Conservation (phyloP, 2,888 invertebrate species). For the Tipula vernalis region DNA sequence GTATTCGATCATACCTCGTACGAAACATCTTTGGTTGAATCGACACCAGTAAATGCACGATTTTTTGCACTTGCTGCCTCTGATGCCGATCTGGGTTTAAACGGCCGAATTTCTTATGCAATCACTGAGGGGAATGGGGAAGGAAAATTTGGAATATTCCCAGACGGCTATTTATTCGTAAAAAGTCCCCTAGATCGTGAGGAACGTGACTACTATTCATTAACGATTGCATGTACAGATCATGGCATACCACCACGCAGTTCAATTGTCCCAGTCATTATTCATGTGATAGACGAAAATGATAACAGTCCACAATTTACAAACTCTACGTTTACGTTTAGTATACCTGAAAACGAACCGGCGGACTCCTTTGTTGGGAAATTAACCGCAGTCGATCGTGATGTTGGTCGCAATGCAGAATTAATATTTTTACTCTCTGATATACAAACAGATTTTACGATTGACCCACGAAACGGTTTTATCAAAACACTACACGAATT, state of each 20-base stretch:
- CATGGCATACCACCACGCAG: constrained; percentile 63
- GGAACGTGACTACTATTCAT: constrained; percentile 78
- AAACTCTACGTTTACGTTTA: constrained; percentile 81
- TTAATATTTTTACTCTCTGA: constrained; percentile 66
- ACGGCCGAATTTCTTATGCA: constrained; percentile 65
- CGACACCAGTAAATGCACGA: constrained; percentile 78
- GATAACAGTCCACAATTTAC: constrained; percentile 90
- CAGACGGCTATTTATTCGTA: constrained; percentile 86
- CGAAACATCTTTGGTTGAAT: constrained; percentile 83
- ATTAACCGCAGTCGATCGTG: constrained; percentile 75
- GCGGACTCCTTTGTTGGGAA: constrained; percentile 86
- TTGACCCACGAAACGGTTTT: constrained; percentile 83
- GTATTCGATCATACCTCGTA: constrained; percentile 85
- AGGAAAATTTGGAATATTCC: constrained; percentile 84
- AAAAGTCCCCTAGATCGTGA: constrained; percentile 79
- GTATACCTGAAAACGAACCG: constrained; percentile 77
- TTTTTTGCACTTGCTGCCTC: constrained; percentile 83
- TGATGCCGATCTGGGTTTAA: constrained; percentile 74
- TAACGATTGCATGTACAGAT: constrained; percentile 75
- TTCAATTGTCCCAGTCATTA: constrained; percentile 80
- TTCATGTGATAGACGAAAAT: constrained; percentile 92
- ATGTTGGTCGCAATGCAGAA: constrained; percentile 86
- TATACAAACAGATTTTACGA: constrained; percentile 67
- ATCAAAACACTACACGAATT: constrained; percentile 74
- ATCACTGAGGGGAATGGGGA: constrained; percentile 80